These are phyloP conservation scores for Chloropsis hardwickii DNA, from an alignment of 2,113 vertebrate genomes.

Conservation along the genomic window DNA sequence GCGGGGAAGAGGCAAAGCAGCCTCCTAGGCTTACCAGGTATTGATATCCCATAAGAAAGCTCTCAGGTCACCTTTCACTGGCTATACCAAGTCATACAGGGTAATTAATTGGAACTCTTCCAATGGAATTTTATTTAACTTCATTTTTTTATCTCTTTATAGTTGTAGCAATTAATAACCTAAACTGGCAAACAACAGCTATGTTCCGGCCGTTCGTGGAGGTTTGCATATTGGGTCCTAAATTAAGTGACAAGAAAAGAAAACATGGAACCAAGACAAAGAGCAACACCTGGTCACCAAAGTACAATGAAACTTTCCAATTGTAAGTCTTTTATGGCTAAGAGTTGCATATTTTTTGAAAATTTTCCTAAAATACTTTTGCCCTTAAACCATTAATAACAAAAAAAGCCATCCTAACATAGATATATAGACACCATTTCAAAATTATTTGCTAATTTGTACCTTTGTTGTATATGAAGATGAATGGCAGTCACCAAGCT, in stretches of 20 bases:
- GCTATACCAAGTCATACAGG: background rate
- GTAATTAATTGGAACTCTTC: background rate
- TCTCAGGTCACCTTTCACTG: background rate
- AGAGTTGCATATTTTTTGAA: background rate
- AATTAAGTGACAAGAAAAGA: slow-evolving; percentile 91
- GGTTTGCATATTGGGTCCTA: slow-evolving; percentile 89
- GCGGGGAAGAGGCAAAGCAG: background rate
- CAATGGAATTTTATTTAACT: background rate
- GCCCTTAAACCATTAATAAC: background rate
- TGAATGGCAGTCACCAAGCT: background rate
- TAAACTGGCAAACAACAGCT: slow-evolving; percentile 92
- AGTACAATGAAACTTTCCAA: slow-evolving; percentile 98
- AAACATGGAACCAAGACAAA: slow-evolving; percentile 98
- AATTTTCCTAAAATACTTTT: background rate
- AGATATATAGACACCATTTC: background rate
- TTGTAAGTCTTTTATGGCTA: slow-evolving; percentile 82
- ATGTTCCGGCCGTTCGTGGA: slow-evolving; percentile 98
- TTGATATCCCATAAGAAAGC: background rate
- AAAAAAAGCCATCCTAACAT: background rate
- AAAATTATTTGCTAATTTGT: background rate
- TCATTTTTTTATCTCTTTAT: background rate
- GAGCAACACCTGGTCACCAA: slow-evolving; percentile 98
- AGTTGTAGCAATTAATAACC: slow-evolving; percentile 92
- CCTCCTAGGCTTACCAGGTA: background rate
- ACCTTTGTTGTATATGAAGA: background rate